Evolutionary conservation across 2,888 invertebrate genomes (phyloP).

Genomic region (Hypolimnas misippus): DNA sequence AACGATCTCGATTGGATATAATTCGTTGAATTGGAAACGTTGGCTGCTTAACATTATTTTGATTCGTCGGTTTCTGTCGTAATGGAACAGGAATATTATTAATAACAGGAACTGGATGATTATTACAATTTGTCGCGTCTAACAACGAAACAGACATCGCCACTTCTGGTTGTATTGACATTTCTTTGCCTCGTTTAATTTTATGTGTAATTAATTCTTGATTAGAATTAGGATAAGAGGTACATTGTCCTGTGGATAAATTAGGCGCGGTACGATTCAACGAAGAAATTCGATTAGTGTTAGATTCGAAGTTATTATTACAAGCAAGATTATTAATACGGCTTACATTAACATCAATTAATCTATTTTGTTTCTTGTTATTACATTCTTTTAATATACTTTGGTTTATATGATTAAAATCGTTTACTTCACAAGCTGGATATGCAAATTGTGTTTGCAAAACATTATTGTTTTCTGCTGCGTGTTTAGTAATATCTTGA

Average conservation of each 20-base stretch:
- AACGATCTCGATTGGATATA: background rate
- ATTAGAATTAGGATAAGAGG: background rate
- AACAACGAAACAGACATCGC: background rate
- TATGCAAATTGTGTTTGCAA: background rate
- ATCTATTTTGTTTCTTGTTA: background rate
- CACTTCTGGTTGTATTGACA: background rate
- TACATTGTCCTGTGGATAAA: background rate
- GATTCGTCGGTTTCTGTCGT: background rate
- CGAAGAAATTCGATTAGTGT: background rate
- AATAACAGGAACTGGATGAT: too few species aligned
- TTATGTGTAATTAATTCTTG: background rate
- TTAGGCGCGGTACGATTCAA: background rate
- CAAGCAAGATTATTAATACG: background rate
- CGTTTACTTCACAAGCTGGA: background rate
- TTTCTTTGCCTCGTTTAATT: background rate
- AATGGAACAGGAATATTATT: background rate
- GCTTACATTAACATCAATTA: background rate
- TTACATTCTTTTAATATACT: background rate
- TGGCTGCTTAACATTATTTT: background rate
- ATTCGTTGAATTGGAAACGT: conserved; percentile 1
- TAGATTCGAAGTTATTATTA: background rate
- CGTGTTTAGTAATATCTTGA: background rate
- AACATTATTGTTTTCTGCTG: background rate
- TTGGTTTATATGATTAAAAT: background rate
- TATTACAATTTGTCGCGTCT: background rate